These are phyloP conservation scores for Drosophila bocki DNA, from an alignment of 1,140 invertebrate genomes.

Conservation along the genomic window DNA sequence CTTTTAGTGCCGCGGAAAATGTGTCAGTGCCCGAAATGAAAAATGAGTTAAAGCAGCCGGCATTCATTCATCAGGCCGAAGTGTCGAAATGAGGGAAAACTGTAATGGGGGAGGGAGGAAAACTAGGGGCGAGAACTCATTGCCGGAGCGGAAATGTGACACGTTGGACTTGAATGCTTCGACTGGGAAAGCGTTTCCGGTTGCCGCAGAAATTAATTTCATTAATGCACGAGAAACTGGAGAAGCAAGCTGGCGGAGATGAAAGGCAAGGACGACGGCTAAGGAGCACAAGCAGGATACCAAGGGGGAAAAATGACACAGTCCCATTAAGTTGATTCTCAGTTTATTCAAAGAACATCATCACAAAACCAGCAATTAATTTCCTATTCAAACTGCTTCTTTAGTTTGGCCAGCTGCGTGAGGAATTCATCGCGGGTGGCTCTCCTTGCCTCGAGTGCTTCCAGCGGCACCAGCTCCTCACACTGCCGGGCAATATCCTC, in stretches of 20 bases:
- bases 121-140: conserved; percentile 20
- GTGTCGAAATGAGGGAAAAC: conserved; percentile 50
- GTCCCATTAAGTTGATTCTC: conserved; percentile 44
- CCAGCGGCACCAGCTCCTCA: conserved; percentile 89
- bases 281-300: no score
- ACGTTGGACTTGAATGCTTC: conserved; percentile 64
- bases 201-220: conserved; percentile 82
- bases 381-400: conserved; percentile 87
- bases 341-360: conserved; percentile 62
- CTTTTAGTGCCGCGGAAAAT: conserved; percentile 22
- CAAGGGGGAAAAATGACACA: conserved; percentile 7
- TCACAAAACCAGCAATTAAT: conserved; percentile 59
- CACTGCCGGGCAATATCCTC: conserved; percentile 89
- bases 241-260: conserved; percentile 42
- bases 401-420: conserved; percentile 92
- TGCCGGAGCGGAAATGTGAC: conserved; percentile 74
- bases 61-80: conserved; percentile 70
- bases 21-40: conserved; percentile 37
- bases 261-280: neutral
- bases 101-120: conserved; percentile 29
- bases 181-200: conserved; percentile 62
- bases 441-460: conserved; percentile 89
- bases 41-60: conserved; percentile 63
- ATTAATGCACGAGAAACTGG: conserved; percentile 69
- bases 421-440: conserved; percentile 94